Evolutionary conservation across 2,113 vertebrate species (phyloP).

Genomic region (Notarius lentiginosus): DNA sequence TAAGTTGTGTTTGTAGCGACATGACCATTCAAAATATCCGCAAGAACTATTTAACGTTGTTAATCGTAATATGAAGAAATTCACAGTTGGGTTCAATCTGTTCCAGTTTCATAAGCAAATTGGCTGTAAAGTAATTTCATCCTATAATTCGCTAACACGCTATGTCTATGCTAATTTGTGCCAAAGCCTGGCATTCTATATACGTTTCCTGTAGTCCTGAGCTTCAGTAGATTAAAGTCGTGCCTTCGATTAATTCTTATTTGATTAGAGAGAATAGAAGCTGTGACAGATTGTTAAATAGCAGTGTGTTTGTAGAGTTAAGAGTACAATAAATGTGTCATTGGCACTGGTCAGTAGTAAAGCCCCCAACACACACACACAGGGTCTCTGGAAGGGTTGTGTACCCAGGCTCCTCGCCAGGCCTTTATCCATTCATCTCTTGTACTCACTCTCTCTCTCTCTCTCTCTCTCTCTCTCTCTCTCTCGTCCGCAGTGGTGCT

Average conservation of each 20-base stretch:
- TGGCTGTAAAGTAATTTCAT: neutral
- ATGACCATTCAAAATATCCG: neutral
- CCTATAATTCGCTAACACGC: neutral
- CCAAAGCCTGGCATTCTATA: neutral
- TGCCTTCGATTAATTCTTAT: neutral
- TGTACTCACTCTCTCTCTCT: slow-evolving; percentile 8
- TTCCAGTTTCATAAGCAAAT: neutral
- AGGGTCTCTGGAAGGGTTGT: slow-evolving; percentile 31
- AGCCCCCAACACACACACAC: neutral
- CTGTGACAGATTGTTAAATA: neutral
- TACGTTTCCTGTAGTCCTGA: neutral
- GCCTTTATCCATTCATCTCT: slow-evolving; percentile 40
- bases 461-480: neutral
- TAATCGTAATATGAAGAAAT: neutral
- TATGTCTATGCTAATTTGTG: neutral
- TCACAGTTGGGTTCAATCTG: neutral
- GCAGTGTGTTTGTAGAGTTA: neutral
- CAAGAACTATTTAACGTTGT: neutral
- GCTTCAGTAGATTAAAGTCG: neutral
- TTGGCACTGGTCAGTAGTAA: slow-evolving; percentile 4
- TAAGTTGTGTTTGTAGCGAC: too few relatives aligned
- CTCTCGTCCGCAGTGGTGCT: neutral
- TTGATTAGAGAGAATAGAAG: neutral
- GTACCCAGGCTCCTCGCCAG: slow-evolving; percentile 43
- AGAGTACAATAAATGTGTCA: slow-evolving; percentile 30